phyloP scores from a whole-genome alignment of 2,797 vertebrate species.

The Thalassophryne amazonica region DNA sequence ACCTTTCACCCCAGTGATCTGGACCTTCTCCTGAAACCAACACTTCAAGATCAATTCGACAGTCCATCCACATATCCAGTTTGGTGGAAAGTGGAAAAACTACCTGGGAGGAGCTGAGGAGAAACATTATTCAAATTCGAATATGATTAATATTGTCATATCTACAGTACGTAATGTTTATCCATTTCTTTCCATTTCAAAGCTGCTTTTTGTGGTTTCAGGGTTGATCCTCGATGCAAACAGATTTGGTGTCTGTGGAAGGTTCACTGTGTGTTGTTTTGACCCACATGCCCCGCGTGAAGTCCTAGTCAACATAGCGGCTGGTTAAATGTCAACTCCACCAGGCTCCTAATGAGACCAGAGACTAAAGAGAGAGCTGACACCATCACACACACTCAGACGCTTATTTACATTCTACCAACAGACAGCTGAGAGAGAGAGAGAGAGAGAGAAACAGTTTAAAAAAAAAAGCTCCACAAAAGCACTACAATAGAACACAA shows the following conservation, averaged over 20 bases:
- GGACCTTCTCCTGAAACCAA: too few species aligned
- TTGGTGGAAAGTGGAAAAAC: too few species aligned
- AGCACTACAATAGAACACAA: too few species aligned
- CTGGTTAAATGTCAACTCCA: conserved; percentile 67
- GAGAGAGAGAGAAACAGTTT: neutral
- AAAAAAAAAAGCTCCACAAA: too few species aligned
- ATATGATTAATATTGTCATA: too few species aligned
- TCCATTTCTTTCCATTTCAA: neutral
- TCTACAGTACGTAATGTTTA: neutral
- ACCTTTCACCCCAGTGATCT: too few species aligned
- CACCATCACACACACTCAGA: conserved; percentile 55
- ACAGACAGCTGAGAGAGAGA: conserved; percentile 49
- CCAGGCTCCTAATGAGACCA: conserved; percentile 62
- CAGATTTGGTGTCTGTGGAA: conserved; percentile 14
- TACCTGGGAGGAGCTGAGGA: too few species aligned
- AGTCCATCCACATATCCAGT: too few species aligned
- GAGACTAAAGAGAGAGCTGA: conserved; percentile 57
- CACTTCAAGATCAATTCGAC: too few species aligned
- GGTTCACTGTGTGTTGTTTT: conserved; percentile 47
- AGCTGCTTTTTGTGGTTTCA: neutral
- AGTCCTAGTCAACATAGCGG: conserved; percentile 53
- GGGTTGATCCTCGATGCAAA: neutral
- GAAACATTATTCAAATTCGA: too few species aligned
- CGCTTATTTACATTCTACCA: conserved; percentile 68
- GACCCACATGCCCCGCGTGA: conserved; percentile 50